Evolutionary conservation across 92 coral and sea anemone species (phyloP).

Genomic region (Galaxea fascicularis): DNA sequence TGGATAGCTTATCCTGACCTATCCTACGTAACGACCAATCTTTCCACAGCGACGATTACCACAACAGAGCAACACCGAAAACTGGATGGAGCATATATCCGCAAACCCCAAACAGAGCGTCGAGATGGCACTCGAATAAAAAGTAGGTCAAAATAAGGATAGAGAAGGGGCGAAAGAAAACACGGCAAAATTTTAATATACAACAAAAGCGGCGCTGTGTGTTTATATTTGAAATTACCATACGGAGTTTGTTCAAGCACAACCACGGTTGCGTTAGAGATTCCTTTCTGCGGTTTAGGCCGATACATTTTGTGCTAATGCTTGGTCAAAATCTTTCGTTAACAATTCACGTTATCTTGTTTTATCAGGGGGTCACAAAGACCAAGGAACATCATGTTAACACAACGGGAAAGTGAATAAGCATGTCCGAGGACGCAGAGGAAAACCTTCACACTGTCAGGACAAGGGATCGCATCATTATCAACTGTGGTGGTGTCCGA

Average conservation of each 20-base stretch:
- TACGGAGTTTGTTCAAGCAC: conserved; percentile 31
- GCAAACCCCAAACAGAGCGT: not conserved
- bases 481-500: conserved; percentile 96
- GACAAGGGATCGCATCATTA: conserved; percentile 80
- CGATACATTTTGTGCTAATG: conserved; percentile 3
- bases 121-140: conserved; percentile 8
- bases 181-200: conserved; percentile 28
- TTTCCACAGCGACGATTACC: conserved; percentile 42
- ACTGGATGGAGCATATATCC: not conserved
- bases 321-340: conserved; percentile 7
- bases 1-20: conserved; percentile 47
- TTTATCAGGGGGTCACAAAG: conserved; percentile 29
- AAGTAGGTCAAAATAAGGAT: not conserved
- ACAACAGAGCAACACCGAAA: conserved; percentile 18
- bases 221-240: conserved; percentile 42
- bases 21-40: conserved; percentile 23
- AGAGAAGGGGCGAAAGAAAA: not conserved
- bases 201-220: conserved; percentile 8
- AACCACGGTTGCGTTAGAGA: not conserved
- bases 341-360: conserved; percentile 8
- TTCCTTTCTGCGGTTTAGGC: conserved; percentile 15
- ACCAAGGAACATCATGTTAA: conserved; percentile 9
- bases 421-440: conserved; percentile 49
- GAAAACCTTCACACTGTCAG: conserved; percentile 44
- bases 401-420: conserved; percentile 18